Evolutionary conservation across 92 coral and sea anemone species (phyloP).

Genomic region (Parazoanthus darwini): DNA sequence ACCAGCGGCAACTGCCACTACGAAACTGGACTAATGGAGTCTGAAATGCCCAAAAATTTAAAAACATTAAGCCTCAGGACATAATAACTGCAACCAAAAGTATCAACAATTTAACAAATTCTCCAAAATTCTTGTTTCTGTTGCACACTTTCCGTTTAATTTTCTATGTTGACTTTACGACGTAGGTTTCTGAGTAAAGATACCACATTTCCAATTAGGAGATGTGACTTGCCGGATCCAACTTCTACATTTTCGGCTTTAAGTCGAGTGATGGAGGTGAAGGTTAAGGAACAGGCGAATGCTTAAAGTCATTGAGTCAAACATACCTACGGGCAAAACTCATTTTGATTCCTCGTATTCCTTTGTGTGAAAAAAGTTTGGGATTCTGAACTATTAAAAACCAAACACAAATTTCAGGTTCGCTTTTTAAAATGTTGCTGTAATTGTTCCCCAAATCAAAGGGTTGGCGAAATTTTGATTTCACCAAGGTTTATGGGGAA

Average conservation of each 20-base stretch:
- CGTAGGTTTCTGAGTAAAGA: not conserved
- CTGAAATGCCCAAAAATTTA: too few species aligned
- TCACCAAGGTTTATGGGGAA: conserved; percentile 20
- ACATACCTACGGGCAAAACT: conserved; percentile 37
- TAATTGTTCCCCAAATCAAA: conserved; percentile 1
- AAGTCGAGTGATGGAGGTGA: not conserved
- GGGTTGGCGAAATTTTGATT: conserved; percentile 1
- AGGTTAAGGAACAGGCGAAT: conserved; percentile 3
- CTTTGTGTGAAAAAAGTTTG: conserved; percentile 14
- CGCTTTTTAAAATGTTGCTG: conserved; percentile 29
- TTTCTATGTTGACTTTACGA: not conserved
- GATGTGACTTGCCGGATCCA: not conserved
- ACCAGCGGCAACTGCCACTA: too few species aligned
- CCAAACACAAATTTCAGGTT: conserved; percentile 2
- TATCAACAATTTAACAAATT: conserved; percentile 27
- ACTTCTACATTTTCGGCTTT: not conserved
- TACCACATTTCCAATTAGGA: not conserved
- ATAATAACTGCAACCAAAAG: conserved; percentile 44
- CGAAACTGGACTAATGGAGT: too few species aligned
- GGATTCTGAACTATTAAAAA: not conserved
- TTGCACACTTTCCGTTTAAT: conserved; percentile 11
- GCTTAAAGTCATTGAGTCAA: conserved; percentile 13
- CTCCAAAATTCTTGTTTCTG: conserved; percentile 39
- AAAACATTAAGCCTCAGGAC: too few species aligned
- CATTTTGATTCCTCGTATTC: not conserved